These are phyloP conservation scores for Xiphydria camelus DNA, from an alignment of 2,888 invertebrate species.

Conservation along the genomic window DNA sequence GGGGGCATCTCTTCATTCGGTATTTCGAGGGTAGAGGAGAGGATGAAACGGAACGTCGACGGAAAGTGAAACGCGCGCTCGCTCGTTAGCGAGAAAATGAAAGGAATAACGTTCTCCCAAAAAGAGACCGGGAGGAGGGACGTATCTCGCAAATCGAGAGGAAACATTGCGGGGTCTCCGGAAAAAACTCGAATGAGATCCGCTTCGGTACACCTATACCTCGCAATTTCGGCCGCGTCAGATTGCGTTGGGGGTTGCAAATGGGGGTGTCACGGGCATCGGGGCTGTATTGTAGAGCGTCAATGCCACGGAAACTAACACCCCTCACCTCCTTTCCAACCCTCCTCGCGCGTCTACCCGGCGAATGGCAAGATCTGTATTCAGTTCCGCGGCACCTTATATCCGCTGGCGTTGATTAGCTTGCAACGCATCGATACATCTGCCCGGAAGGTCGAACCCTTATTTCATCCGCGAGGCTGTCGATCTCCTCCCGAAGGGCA, in stretches of 20 bases:
- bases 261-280: slow-evolving; percentile 49
- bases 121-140: too few relatives aligned
- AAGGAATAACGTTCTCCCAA: too few relatives aligned
- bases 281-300: slow-evolving; percentile 52
- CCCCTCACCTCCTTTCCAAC: slow-evolving; percentile 33
- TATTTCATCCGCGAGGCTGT: too few relatives aligned
- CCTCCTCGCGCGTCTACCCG: slow-evolving; percentile 3
- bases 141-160: slow-evolving; percentile 28
- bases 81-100: too few relatives aligned
- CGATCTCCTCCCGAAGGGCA: too few relatives aligned
- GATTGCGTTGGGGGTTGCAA: slow-evolving; percentile 40
- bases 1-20: too few relatives aligned
- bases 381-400: slow-evolving; percentile 32
- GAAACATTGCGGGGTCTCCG: slow-evolving; percentile 32
- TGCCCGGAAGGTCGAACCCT: too few relatives aligned
- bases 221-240: slow-evolving; percentile 12
- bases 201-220: slow-evolving; percentile 23
- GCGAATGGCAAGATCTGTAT: slow-evolving; percentile 27
- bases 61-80: too few relatives aligned
- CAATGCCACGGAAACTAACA: slow-evolving; percentile 56
- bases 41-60: too few relatives aligned
- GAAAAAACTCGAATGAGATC: slow-evolving; percentile 40
- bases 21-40: too few relatives aligned
- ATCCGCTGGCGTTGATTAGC: slow-evolving; percentile 30
- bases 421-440: too few relatives aligned